These are phyloP conservation scores for Fabriciana adippe DNA, from an alignment of 2,888 invertebrate species.

Conservation along the genomic window DNA sequence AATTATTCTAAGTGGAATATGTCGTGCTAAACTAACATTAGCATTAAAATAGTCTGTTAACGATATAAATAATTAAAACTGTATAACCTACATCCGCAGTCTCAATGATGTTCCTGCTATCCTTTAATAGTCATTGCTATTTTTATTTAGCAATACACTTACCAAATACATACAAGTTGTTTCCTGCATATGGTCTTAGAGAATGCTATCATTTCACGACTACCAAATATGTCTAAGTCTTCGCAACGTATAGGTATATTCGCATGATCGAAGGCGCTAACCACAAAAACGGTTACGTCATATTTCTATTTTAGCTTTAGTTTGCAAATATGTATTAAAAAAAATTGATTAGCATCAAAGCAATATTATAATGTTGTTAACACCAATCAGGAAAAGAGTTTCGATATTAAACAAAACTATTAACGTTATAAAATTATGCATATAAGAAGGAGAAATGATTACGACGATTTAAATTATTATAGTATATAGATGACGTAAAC, in stretches of 20 bases:
- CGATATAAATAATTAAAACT: not conserved
- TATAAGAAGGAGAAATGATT: too few relatives aligned
- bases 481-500: too few relatives aligned
- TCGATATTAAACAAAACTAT: too few relatives aligned
- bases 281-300: constrained; percentile 22
- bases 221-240: constrained; percentile 24
- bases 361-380: too few relatives aligned
- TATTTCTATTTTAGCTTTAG: constrained; percentile 26
- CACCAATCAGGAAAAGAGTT: too few relatives aligned
- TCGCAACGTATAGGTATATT: constrained; percentile 26
- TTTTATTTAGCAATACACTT: constrained; percentile 24
- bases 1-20: not conserved
- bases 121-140: constrained; percentile 23
- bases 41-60: not conserved
- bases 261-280: constrained; percentile 3
- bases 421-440: too few relatives aligned
- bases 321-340: too few relatives aligned
- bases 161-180: constrained; percentile 24
- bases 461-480: too few relatives aligned
- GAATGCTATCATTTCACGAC: constrained; percentile 39
- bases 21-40: not conserved
- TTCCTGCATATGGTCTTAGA: constrained; percentile 19
- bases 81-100: constrained; percentile 6
- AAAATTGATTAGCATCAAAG: too few relatives aligned
- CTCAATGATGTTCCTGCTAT: constrained; percentile 19